A percentile compares a stretch with the other conserved stretches of the same genome.
These are phyloP conservation scores for Misgurnus mizolepis DNA, from an alignment of 2,113 vertebrate genomes.

Conservation along the genomic window DNA sequence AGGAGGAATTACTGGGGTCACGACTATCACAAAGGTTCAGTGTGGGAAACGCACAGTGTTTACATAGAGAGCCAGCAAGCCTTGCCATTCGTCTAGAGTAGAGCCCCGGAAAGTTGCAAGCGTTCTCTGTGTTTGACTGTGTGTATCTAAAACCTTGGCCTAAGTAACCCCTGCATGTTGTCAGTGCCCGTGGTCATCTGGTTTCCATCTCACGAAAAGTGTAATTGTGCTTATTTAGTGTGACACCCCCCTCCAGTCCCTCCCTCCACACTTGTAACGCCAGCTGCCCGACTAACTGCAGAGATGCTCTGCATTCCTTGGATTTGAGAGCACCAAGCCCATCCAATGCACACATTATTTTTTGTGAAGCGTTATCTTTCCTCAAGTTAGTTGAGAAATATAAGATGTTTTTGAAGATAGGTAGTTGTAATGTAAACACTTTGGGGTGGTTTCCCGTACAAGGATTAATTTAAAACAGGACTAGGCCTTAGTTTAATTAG, in stretches of 20 bases:
- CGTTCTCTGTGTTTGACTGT: slow-evolving; percentile 29
- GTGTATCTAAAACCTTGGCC: slow-evolving; percentile 35
- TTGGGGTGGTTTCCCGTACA: no score
- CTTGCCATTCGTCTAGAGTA: slow-evolving; percentile 5
- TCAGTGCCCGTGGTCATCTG: slow-evolving; percentile 55
- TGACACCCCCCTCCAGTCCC: slow-evolving; percentile 39
- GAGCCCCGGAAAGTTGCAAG: slow-evolving; percentile 18
- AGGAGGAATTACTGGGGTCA: slow-evolving; percentile 17
- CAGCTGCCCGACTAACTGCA: slow-evolving; percentile 54
- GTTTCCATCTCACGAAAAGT: slow-evolving; percentile 55
- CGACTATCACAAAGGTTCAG: slow-evolving; percentile 17
- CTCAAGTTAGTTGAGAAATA: no score
- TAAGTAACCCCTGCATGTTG: slow-evolving; percentile 37
- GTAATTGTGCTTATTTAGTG: slow-evolving; percentile 57
- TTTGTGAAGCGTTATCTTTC: neutral
- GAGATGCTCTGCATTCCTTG: slow-evolving; percentile 58
- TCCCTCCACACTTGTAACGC: slow-evolving; percentile 21
- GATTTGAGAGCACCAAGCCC: slow-evolving; percentile 38
- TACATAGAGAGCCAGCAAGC: slow-evolving; percentile 16
- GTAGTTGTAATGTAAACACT: no score
- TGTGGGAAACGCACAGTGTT: slow-evolving; percentile 33
- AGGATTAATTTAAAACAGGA: no score
- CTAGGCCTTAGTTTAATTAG: no score
- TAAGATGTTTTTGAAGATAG: no score
- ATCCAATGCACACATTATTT: neutral